Base-by-base conservation (phyloP, 2,888 invertebrate genomes). In the Idaea straminata region DNA sequence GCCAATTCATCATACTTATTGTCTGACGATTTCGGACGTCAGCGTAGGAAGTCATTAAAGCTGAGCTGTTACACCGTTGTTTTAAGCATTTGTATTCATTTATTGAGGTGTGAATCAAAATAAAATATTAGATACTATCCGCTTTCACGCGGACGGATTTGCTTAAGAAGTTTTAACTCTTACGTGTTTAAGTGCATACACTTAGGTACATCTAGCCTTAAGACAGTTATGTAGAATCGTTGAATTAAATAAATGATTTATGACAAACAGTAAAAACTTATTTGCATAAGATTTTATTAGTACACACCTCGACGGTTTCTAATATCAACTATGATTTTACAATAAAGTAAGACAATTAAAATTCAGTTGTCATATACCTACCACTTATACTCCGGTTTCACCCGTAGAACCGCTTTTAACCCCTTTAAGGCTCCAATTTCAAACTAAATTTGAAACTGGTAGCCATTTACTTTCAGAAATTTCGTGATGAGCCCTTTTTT, bases 1-100 rank as follows among this genome's bases (percentile, higher is more conserved):
- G 82, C 86, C 87, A 84, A 91, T 89, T 87, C 84, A 90, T 90
- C 89, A 89, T 83, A 87, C 85, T 89, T 87, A 88, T 89, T 89
- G 88, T 89, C 87, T 83, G 90, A 87, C 86, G 88, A 91, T 88
- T 88, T 85, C 73, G 82, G 83, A 87, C 89, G 90, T 91, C 90
- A 91, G 87, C 89, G 80, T 84, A 87, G 85, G 87, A 90, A 89
- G 87, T 87, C 87, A 91, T 91, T 89, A 89, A 82, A 83, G 75
- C 74, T 76, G 77, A 74, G 74, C 82, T 81, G 81, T 84, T 86
- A 87, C 81, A 76, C 80, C 81, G 79, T 81, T 82, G 76, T 84
- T 87, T 82, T 74, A 78, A 84, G 79, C 83, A 80, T 86, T 83
- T 79, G 78, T 77, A 82, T 84, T 75, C 76, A 74, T 76, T 83